Evolutionary conservation across 2,797 vertebrate species (phyloP).

Genomic region (Graptemys geographica): DNA sequence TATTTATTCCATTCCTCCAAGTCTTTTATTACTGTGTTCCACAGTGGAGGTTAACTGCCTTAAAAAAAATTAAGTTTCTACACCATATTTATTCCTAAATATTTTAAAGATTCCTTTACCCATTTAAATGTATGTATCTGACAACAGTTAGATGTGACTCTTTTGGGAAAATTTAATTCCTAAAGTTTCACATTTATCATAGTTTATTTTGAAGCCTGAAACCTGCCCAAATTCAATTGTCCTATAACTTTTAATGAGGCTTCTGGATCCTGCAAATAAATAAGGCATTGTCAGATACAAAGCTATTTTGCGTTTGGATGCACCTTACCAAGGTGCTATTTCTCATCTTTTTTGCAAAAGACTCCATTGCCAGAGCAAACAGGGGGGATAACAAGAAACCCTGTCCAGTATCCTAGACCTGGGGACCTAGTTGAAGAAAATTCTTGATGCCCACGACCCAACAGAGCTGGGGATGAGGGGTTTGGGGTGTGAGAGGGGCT

Average conservation of each 20-base stretch:
- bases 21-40: not conserved
- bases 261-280: not conserved
- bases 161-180: not conserved
- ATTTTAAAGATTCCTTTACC: not conserved
- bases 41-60: not conserved
- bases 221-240: not conserved
- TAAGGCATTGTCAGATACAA: not conserved
- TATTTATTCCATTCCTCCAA: not conserved
- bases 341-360: not conserved
- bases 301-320: not conserved
- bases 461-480: no score
- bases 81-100: not conserved
- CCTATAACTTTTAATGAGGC: not conserved
- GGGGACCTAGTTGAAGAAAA: no score
- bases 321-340: not conserved
- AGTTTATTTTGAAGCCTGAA: not conserved
- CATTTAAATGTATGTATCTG: not conserved
- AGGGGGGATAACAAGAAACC: not conserved
- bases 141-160: not conserved
- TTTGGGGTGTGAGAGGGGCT: no score
- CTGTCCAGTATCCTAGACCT: not conserved
- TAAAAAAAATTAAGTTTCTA: not conserved
- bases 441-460: no score
- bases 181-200: not conserved
- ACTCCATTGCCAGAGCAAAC: not conserved